Percentiles rank a stretch among this genome's conserved stretches.
Evolutionary conservation across 2,797 vertebrate species (phyloP).

Genomic region (Pseudochaenichthys georgianus): DNA sequence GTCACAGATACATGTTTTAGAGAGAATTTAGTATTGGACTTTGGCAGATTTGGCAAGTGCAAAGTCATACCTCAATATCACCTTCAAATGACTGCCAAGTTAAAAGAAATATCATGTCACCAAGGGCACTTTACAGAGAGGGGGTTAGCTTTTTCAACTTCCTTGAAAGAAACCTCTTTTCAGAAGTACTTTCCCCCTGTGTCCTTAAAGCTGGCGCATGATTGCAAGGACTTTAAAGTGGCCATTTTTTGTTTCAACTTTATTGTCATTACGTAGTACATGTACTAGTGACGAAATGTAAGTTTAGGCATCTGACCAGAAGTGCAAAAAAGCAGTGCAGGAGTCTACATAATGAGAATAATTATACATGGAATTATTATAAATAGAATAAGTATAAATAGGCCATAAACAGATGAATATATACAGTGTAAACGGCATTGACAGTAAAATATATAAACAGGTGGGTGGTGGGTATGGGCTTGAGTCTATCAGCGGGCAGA

Average conservation of each 20-base stretch:
- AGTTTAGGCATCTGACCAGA: too few species aligned
- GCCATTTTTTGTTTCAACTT: conserved; percentile 15
- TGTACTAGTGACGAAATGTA: too few species aligned
- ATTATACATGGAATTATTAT: too few species aligned
- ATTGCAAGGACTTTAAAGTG: conserved; percentile 41
- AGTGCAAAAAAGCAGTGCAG: too few species aligned
- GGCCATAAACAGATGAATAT: too few species aligned
- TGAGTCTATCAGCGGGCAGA: too few species aligned
- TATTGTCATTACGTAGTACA: too few species aligned
- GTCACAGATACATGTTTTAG: conserved; percentile 51
- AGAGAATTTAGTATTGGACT: conserved; percentile 33
- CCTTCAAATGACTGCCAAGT: conserved; percentile 48
- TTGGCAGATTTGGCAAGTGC: conserved; percentile 41
- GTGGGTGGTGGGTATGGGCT: too few species aligned
- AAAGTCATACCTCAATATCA: conserved; percentile 59
- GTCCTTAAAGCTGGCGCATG: conserved; percentile 19
- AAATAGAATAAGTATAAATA: too few species aligned
- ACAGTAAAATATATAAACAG: too few species aligned
- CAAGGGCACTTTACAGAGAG: conserved; percentile 12
- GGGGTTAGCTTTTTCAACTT: conserved; percentile 29
- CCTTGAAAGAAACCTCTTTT: conserved; percentile 30
- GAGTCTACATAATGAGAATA: too few species aligned
- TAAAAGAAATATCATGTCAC: conserved; percentile 55
- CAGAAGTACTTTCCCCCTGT: neutral
- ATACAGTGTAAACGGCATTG: too few species aligned